These are phyloP conservation scores for Clitarchus hookeri DNA, from an alignment of 2,888 invertebrate species.

Conservation along the genomic window DNA sequence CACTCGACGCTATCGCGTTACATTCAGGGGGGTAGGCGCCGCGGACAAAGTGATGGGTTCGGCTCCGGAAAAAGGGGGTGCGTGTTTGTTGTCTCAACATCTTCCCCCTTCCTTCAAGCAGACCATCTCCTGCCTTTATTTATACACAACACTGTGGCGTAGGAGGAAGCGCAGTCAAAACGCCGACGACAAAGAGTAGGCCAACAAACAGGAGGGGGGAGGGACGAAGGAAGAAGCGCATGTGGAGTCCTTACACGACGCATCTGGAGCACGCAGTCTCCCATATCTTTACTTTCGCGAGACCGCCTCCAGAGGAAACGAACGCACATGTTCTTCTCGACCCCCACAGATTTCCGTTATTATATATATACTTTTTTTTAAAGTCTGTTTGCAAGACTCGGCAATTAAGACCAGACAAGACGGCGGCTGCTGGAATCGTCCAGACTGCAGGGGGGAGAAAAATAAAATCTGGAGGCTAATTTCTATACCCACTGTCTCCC, in stretches of 20 bases:
- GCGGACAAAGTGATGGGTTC: constrained; percentile 11
- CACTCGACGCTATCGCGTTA: background rate
- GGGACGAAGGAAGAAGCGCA: background rate
- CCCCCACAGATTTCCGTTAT: no score
- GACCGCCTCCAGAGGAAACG: no score
- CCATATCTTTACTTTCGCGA: background rate
- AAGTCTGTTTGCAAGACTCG: no score
- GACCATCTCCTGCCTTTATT: background rate
- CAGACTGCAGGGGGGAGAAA: no score
- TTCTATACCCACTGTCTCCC: no score
- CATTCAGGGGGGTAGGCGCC: background rate
- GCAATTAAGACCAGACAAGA: no score
- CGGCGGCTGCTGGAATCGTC: no score
- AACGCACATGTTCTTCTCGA: no score
- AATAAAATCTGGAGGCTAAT: no score
- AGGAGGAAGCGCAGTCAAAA: background rate
- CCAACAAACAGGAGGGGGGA: background rate
- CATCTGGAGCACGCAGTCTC: background rate
- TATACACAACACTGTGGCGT: background rate
- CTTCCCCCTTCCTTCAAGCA: background rate
- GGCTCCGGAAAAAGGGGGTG: background rate
- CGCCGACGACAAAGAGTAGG: background rate
- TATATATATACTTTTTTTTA: no score
- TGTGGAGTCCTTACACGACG: background rate
- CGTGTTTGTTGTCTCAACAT: background rate